Base-by-base conservation (phyloP, 1,140 invertebrate genomes). In the Apis cerana region DNA sequence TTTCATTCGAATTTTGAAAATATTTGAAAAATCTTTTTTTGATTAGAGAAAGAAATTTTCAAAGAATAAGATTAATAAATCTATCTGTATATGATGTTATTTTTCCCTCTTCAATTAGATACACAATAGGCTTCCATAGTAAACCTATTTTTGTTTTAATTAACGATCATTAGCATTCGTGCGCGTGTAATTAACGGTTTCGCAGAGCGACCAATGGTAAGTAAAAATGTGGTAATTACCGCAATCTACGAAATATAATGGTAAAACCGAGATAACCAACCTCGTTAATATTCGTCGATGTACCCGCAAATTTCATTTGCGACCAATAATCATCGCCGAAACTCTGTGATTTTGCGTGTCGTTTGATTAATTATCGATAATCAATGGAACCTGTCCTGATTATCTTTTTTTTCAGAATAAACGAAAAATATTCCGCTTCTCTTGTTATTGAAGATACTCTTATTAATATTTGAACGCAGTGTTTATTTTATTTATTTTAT, bases 161-260 rank as follows among this genome's bases (percentile, higher is more conserved):
- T 48, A 67, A 65, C 43, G 62, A 75, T 67, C 71, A 48, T 67
- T 67, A 33, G 62, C 79, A 33, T 15, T 58, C 52, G 50, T 23
- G 62, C 52, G 21, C 33, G 12, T n/a, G 52, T 75, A 81, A 81
- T 81, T 75, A 81, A 75, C 52, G 54, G 11, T 12, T 21, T 17
- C n/a, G 17, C 33, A 52, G 3, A 21, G 52, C 52, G 8, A 33
- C 59, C 21, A 43, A 4, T 23, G 70, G 43, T 43, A 2, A 74
- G 17, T 9, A 67, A 81, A 81, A 81, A 67, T 58, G 43, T 17
- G 19, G 17, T 33, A 81, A 75, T 75, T 67, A 58, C 13, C 27
- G 23, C 27, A 27, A 64, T 54, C 58, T 74, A n/a, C 19, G 56
- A 43, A 43, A 23, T 54, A 68, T 17, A 62, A 59, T 10, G 70